phyloP scores from a whole-genome alignment of 2,797 vertebrate species.

The Lepilemur ruficaudatus region DNA sequence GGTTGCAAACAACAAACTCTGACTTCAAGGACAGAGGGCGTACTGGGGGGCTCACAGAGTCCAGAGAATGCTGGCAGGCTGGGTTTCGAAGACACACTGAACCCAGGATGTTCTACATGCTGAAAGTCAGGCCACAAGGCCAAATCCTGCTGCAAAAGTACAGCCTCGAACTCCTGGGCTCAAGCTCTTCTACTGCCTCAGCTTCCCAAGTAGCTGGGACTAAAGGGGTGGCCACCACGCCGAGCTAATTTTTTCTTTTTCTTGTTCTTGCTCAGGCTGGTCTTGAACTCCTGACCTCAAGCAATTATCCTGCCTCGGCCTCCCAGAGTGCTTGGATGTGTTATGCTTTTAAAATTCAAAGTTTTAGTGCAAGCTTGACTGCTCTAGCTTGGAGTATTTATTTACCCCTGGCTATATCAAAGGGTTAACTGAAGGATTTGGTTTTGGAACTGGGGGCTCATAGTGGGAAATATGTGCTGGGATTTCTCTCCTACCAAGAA shows the following conservation, averaged over 20 bases:
- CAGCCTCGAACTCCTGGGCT: too few relatives aligned
- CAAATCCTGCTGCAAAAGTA: neutral
- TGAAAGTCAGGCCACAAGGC: neutral
- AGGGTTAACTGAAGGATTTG: neutral
- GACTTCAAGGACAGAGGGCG: neutral
- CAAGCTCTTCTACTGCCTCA: neutral
- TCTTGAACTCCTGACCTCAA: too few relatives aligned
- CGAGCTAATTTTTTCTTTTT: too few relatives aligned
- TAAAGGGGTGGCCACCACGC: too few relatives aligned
- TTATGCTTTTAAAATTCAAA: neutral
- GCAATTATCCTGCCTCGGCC: too few relatives aligned
- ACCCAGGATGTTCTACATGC: neutral
- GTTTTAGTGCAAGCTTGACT: neutral
- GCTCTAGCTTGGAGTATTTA: neutral
- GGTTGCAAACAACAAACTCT: neutral
- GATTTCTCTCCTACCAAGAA: neutral
- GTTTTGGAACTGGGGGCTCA: neutral
- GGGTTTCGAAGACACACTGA: neutral
- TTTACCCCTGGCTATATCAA: neutral
- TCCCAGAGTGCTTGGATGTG: too few relatives aligned
- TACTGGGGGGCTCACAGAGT: rapidly evolving
- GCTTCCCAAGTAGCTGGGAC: too few relatives aligned
- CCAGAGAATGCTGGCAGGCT: neutral
- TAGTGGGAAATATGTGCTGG: neutral
- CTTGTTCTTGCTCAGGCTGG: too few relatives aligned